Conservation (phyloP, 1,140 invertebrate species). For the Archivesica marissinica region DNA sequence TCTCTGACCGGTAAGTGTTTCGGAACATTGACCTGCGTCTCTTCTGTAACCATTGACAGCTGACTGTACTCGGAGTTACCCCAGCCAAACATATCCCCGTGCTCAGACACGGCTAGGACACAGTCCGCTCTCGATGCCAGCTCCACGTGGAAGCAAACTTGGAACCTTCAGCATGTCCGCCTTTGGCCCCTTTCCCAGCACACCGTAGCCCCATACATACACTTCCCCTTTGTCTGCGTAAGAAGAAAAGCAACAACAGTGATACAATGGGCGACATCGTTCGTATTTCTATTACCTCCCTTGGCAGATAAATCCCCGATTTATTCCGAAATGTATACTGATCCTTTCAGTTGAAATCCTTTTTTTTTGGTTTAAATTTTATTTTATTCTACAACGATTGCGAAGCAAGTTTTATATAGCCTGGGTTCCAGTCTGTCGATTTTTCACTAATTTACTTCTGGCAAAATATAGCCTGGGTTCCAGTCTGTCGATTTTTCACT, state of each 20-base stretch:
- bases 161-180: conserved; percentile 88
- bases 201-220: conserved; percentile 96
- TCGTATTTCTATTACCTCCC: no score
- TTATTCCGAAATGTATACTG: no score
- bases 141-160: conserved; percentile 90
- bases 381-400: no score
- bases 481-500: no score
- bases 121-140: conserved; percentile 93
- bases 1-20: conserved; percentile 87
- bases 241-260: background rate
- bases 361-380: no score
- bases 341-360: no score
- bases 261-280: no score
- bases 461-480: no score
- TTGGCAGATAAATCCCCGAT: no score
- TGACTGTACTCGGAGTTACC: conserved; percentile 98
- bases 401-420: no score
- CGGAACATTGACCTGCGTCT: conserved; percentile 87
- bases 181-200: conserved; percentile 94
- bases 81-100: conserved; percentile 98
- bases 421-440: no score
- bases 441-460: no score
- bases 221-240: conserved; percentile 91
- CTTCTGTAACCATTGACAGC: conserved; percentile 85
- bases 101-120: conserved; percentile 95